Evolutionary conservation across 2,888 invertebrate genomes (phyloP), one percentile per base, ranked within the genome.

Genomic region (Patella caerulea): DNA sequence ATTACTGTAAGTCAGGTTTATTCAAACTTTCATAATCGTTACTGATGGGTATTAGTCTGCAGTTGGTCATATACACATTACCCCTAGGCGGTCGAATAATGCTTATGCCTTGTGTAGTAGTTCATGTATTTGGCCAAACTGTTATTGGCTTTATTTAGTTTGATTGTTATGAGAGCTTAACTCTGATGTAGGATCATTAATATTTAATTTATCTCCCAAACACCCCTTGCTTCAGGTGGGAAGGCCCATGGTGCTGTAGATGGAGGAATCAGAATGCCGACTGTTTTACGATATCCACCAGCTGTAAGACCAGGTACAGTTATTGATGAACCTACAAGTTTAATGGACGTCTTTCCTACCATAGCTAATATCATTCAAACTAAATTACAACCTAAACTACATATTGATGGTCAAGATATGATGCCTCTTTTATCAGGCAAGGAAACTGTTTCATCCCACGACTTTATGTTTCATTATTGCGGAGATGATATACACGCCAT

Each of bases 261-360:
- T 79, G 92, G 92, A 14, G 92, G 91, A 12, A 88, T 92, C 34
- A 86, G 92, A 54, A 91, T 92, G 19, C 92, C 92, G 4, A 85
- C 88, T 2, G 77, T 90, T 15, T 79, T 90, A 29, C 82, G 86
- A 53, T 92, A 90, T 89, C 90, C 91, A 9, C 86, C 84, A 3
- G 78, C 79, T 15, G 77, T 91, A 14, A 81, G 86, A 14, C 77
- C 85, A 12, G 88, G 87, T n/a, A 76, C 73, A 7, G 85, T 83
- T 3, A 83, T 88, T 11, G 82, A 86, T 71, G 86, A 85, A 73
- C 87, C 90, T 2, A 91, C 91, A 2, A 88, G 86, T 55, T 86
- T 88, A 73, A 91, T 92, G 91, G 92, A 92, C 83, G 78, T 92
- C 24, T 87, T 89, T 65, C 89, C 91, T 3, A 90, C 92, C 0